Conservation (phyloP, 2,888 invertebrate genomes). For the Dorcus parallelipipedus region DNA sequence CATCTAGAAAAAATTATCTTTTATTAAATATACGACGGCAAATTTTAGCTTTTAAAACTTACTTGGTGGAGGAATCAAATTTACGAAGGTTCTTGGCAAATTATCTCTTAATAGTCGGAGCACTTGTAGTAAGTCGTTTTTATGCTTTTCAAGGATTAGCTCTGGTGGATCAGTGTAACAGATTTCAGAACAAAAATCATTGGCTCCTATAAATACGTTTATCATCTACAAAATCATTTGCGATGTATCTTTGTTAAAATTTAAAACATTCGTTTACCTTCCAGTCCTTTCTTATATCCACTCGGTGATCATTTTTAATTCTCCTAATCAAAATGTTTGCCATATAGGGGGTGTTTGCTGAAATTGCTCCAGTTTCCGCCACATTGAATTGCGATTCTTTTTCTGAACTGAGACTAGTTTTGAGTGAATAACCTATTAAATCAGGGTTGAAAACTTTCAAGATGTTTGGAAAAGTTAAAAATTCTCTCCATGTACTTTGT, state of each 20-base stretch:
- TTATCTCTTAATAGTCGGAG: conserved; percentile 55
- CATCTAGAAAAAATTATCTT: conserved; percentile 33
- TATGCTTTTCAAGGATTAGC: conserved; percentile 49
- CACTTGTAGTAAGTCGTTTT: conserved; percentile 49
- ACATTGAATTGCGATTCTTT: conserved; percentile 55
- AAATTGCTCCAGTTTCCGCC: conserved; percentile 59
- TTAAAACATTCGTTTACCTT: conserved; percentile 48
- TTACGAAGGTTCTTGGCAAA: conserved; percentile 59
- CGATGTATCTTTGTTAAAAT: not conserved
- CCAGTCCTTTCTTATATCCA: conserved; percentile 58
- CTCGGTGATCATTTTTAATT: conserved; percentile 52
- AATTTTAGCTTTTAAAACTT: conserved; percentile 25
- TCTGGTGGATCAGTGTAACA: conserved; percentile 51
- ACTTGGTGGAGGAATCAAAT: conserved; percentile 55
- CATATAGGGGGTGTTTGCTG: conserved; percentile 57
- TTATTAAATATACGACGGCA: not conserved
- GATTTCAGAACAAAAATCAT: conserved; percentile 60
- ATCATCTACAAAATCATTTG: conserved; percentile 48
- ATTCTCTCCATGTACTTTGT: conserved; percentile 53
- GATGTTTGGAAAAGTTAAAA: conserved; percentile 59
- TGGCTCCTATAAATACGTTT: conserved; percentile 58
- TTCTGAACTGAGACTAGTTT: conserved; percentile 51
- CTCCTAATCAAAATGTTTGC: conserved; percentile 54
- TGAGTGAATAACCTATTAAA: conserved; percentile 58
- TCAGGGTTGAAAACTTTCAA: conserved; percentile 63